Percentiles rank a stretch among this genome's conserved stretches.
Conservation (phyloP, 2,113 vertebrate genomes). For the Mustela lutreola region DNA sequence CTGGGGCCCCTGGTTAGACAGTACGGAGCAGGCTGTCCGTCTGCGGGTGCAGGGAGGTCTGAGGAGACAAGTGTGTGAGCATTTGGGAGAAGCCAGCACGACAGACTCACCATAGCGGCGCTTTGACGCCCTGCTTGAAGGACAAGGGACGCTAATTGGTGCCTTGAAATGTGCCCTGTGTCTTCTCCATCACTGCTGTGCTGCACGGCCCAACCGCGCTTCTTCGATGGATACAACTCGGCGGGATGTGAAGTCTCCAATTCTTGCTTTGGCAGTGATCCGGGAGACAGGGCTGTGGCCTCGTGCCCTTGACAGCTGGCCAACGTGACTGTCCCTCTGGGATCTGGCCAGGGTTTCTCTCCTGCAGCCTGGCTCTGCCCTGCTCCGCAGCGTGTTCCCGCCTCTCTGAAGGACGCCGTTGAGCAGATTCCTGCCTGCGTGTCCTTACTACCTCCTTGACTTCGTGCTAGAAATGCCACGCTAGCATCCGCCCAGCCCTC, state of each 20-base stretch:
- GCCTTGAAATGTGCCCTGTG: not conserved
- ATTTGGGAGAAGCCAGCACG: not conserved
- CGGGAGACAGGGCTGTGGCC: not conserved
- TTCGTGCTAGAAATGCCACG: no score
- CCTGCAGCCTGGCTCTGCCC: not conserved
- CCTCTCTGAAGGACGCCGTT: not conserved
- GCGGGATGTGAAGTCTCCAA: not conserved
- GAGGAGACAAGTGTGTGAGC: no score
- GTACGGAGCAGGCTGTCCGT: no score
- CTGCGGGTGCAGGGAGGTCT: rapidly evolving
- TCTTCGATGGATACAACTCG: not conserved
- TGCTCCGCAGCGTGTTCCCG: not conserved
- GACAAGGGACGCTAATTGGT: rapidly evolving
- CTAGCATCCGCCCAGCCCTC: not conserved
- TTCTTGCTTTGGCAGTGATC: not conserved
- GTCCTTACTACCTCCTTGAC: not conserved
- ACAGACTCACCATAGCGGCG: rapidly evolving
- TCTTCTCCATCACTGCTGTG: not conserved
- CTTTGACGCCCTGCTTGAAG: not conserved
- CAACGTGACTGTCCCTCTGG: not conserved
- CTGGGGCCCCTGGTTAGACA: not conserved
- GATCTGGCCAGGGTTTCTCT: not conserved
- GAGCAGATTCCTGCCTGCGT: not conserved
- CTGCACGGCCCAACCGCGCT: no score
- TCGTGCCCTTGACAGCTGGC: not conserved